Percentiles rank a stretch among this genome's conserved stretches.
These are phyloP conservation scores for Oreotrochilus melanogaster DNA, from an alignment of 2,113 vertebrate genomes.

Conservation along the genomic window DNA sequence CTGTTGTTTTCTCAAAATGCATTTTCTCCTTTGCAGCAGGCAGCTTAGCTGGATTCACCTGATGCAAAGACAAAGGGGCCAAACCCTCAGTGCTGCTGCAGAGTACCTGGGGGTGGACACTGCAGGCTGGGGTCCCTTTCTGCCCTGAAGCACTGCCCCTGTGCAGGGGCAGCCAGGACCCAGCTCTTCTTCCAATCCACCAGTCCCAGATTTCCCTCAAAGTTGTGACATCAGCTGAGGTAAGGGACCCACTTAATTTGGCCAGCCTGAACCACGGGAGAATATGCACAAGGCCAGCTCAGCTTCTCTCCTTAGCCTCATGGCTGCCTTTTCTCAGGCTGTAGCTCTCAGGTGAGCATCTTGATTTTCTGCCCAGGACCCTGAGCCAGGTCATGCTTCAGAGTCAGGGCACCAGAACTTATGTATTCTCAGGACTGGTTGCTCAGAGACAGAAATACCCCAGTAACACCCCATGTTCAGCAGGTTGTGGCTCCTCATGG, in stretches of 20 bases:
- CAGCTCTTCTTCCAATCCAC: neutral
- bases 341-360: neutral
- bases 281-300: neutral
- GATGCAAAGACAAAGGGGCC: neutral
- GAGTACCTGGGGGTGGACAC: neutral
- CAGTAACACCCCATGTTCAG: neutral
- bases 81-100: neutral
- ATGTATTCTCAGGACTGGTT: accelerated
- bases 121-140: accelerated
- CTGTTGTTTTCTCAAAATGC: neutral
- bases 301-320: neutral
- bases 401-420: accelerated
- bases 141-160: neutral
- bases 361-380: neutral
- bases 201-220: neutral
- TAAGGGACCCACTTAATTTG: accelerated
- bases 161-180: neutral
- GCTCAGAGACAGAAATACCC: neutral
- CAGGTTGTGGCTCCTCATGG: accelerated
- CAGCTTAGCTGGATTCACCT: neutral
- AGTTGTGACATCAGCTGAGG: neutral
- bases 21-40: neutral
- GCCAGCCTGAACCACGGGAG: neutral
- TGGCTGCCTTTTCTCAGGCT: neutral
- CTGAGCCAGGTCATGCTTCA: accelerated